Conservation (phyloP, 1,140 invertebrate species). For the Drosophila kurseongensis region DNA sequence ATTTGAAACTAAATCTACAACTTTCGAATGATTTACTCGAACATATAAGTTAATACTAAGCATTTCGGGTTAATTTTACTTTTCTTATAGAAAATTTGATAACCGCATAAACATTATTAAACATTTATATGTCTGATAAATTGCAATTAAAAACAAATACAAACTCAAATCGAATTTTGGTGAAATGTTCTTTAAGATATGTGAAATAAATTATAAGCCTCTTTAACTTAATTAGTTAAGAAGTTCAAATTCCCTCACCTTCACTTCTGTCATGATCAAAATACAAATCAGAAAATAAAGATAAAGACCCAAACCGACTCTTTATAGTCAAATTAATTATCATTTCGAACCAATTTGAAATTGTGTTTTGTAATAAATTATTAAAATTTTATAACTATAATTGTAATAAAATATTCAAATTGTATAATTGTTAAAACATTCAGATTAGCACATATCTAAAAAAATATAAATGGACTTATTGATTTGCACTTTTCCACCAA, state of each 20-base stretch:
- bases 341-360: neutral
- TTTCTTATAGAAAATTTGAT: no score
- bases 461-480: neutral
- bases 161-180: no score
- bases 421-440: neutral
- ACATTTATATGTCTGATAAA: no score
- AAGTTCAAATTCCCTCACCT: neutral
- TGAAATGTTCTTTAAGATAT: no score
- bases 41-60: no score
- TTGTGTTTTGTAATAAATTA: slow-evolving; percentile 1
- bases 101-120: no score
- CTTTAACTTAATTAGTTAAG: no score
- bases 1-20: neutral
- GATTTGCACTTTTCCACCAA: no score
- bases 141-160: no score
- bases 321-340: neutral
- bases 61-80: no score
- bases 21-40: no score
- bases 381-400: neutral
- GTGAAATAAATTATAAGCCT: no score
- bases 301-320: neutral
- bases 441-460: neutral
- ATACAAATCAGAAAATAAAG: neutral
- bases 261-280: neutral
- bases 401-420: neutral